Percentiles rank a stretch among this genome's conserved stretches.
phyloP scores from a whole-genome alignment of 1,140 invertebrate genomes.

The Formica selysi region DNA sequence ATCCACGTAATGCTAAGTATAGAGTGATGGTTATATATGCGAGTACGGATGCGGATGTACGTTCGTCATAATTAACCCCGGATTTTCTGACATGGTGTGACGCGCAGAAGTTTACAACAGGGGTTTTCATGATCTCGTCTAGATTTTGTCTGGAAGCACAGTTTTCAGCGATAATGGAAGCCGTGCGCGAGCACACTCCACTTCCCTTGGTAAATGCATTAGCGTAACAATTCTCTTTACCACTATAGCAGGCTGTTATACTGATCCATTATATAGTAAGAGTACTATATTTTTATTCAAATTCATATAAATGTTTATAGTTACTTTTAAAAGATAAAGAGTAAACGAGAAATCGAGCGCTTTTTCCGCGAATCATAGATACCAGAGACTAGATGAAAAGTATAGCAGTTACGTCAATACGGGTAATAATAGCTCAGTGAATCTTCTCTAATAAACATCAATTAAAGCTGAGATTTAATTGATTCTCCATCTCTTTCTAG shows the following conservation, averaged over 20 bases:
- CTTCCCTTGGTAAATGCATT: constrained; percentile 41
- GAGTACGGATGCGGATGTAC: constrained; percentile 37
- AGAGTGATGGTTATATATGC: constrained; percentile 4
- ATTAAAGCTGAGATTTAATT: constrained; percentile 6
- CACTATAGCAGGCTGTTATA: not conserved
- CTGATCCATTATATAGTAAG: too few species aligned
- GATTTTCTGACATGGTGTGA: constrained; percentile 27
- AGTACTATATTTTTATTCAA: not conserved
- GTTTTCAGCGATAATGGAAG: constrained; percentile 58
- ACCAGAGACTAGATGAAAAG: not conserved
- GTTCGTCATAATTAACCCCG: constrained; percentile 41
- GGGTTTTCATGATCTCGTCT: constrained; percentile 34
- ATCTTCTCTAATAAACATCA: not conserved
- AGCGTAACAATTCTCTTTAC: constrained; percentile 11
- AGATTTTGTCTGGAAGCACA: constrained; percentile 46
- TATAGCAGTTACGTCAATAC: not conserved
- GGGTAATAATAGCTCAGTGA: not conserved
- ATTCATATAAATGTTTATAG: not conserved
- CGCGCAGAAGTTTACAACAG: constrained; percentile 16
- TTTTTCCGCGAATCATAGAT: not conserved
- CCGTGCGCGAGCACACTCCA: constrained; percentile 1
- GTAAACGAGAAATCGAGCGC: not conserved
- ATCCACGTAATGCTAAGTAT: constrained; percentile 25
- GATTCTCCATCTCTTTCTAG: not conserved
- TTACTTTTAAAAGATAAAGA: not conserved